These are phyloP conservation scores for Mesorhabditis spiculigera DNA, from an alignment of 2,888 invertebrate genomes.

Conservation along the genomic window DNA sequence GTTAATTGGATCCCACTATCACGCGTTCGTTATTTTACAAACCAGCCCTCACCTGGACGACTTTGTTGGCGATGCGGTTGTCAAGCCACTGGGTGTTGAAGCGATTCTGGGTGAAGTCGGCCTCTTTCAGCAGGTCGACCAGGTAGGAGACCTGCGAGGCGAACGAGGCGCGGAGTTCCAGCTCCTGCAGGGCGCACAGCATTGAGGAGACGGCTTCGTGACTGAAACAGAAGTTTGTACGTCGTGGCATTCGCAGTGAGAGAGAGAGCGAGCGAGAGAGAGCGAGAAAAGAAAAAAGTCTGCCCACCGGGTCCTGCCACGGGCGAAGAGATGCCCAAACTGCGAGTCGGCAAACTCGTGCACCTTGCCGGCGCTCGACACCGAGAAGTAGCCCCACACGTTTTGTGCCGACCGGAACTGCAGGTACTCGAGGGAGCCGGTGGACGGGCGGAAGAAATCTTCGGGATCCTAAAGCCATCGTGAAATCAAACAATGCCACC, in stretches of 20 bases:
- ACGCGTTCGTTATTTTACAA: background rate
- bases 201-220: constrained; percentile 66
- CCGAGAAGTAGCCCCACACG: constrained; percentile 99
- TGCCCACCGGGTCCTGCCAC: constrained; percentile 89
- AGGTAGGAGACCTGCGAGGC: constrained; percentile 96
- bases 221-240: constrained; percentile 19
- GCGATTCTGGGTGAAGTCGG: constrained; percentile 79
- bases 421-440: constrained; percentile 77
- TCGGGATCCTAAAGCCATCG: constrained; percentile 28
- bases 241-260: constrained; percentile 11
- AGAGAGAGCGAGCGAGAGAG: no score
- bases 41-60: constrained; percentile 30
- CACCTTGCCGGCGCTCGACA: constrained; percentile 91
- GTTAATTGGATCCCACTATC: constrained; percentile 3
- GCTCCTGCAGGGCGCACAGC: constrained; percentile 91
- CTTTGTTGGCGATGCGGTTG: constrained; percentile 76
- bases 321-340: constrained; percentile 98
- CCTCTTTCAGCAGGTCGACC: constrained; percentile 88
- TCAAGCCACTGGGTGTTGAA: constrained; percentile 98
- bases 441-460: constrained; percentile 44
- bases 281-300: no score
- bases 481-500: background rate
- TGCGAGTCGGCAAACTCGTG: constrained; percentile 99
- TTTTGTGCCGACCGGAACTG: constrained; percentile 98
- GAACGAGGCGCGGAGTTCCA: constrained; percentile 95